These are phyloP conservation scores for Scaptodrosophila latifasciaeformis DNA, from an alignment of 2,888 invertebrate species.

Conservation along the genomic window DNA sequence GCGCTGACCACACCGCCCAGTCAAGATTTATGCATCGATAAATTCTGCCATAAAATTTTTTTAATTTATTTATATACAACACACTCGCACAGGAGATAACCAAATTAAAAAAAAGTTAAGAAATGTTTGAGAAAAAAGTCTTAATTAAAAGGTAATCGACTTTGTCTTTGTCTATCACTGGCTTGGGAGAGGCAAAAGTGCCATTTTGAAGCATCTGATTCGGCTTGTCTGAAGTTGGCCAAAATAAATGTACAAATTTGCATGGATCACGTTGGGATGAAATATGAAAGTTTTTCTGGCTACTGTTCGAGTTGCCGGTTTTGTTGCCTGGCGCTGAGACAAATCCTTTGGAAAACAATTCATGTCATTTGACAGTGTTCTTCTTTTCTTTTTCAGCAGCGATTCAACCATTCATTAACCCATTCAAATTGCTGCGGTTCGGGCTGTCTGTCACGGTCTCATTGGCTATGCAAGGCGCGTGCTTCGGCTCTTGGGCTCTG, in stretches of 20 bases:
- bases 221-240: too few relatives aligned
- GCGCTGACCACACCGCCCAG: slow-evolving; percentile 12
- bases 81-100: background rate
- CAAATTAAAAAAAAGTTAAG: slow-evolving; percentile 1
- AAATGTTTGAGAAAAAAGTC: slow-evolving; percentile 2
- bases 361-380: too few relatives aligned
- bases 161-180: too few relatives aligned
- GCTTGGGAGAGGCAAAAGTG: slow-evolving; percentile 46
- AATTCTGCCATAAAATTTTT: slow-evolving; percentile 29
- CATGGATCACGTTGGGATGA: slow-evolving; percentile 39
- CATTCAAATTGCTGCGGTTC: background rate
- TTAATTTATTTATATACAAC: slow-evolving; percentile 33
- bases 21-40: slow-evolving; percentile 36
- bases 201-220: slow-evolving; percentile 36
- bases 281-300: slow-evolving; percentile 28
- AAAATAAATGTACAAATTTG: too few relatives aligned
- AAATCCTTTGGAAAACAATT: slow-evolving; percentile 32
- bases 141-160: slow-evolving; percentile 1
- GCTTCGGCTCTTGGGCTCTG: too few relatives aligned
- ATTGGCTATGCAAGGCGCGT: slow-evolving; percentile 2
- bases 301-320: slow-evolving; percentile 18
- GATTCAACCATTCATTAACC: slow-evolving; percentile 53
- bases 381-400: too few relatives aligned
- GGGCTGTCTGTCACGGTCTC: background rate
- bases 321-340: slow-evolving; percentile 30